Conservation (phyloP, 2,888 invertebrate species). For the Aphrophora alni region DNA sequence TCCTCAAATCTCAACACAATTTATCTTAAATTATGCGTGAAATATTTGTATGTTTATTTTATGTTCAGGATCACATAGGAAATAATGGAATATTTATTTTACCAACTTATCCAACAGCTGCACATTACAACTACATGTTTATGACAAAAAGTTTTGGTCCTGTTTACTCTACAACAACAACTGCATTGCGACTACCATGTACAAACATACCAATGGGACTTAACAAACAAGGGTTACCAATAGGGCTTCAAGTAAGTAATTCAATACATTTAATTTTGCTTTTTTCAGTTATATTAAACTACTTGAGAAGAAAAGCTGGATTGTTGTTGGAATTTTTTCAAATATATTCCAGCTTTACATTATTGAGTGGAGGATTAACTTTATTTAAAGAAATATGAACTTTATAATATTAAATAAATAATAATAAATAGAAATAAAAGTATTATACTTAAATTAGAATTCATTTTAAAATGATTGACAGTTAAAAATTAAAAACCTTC, state of each 20-base stretch:
- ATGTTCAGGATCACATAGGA: slow-evolving; percentile 69
- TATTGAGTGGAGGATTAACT: no score
- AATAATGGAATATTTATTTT: slow-evolving; percentile 87
- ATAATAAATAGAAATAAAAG: no score
- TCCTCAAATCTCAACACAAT: background rate
- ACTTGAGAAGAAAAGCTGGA: no score
- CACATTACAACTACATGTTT: slow-evolving; percentile 85
- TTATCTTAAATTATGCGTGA: background rate
- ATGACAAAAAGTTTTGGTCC: slow-evolving; percentile 72
- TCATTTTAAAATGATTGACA: no score
- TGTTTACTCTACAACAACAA: slow-evolving; percentile 81
- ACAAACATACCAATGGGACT: slow-evolving; percentile 87
- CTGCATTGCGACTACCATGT: slow-evolving; percentile 80
- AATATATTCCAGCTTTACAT: no score
- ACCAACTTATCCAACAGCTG: slow-evolving; percentile 90
- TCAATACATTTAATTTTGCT: no score
- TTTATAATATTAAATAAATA: no score
- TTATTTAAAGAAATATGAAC: no score
- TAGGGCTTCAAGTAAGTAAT: slow-evolving; percentile 79
- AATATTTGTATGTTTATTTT: slow-evolving; percentile 4
- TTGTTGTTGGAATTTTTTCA: no score
- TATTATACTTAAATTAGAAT: no score
- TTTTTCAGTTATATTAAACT: no score
- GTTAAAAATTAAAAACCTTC: no score
- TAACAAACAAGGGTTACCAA: slow-evolving; percentile 79